These are phyloP conservation scores for Plotosus lineatus DNA, from an alignment of 2,113 vertebrate species.

Conservation along the genomic window DNA sequence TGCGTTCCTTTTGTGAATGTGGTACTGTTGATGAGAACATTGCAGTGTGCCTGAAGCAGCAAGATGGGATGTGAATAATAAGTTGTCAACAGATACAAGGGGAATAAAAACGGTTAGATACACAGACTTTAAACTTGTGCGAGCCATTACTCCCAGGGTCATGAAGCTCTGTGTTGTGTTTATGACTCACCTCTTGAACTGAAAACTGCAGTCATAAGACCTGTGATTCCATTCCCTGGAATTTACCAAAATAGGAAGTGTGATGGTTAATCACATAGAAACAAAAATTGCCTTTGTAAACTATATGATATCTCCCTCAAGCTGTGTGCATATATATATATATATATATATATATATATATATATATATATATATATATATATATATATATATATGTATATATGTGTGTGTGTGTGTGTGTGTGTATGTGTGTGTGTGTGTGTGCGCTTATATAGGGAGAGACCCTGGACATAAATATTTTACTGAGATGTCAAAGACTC, in stretches of 20 bases:
- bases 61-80: background rate
- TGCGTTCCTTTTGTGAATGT: conserved; percentile 8
- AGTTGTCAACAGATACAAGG: background rate
- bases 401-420: too few species aligned
- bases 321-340: background rate
- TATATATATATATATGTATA: too few species aligned
- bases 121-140: background rate
- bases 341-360: too few species aligned
- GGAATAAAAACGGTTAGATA: background rate
- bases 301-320: background rate
- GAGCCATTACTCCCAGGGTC: background rate
- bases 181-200: conserved; percentile 34
- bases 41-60: background rate
- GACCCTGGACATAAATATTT: too few species aligned
- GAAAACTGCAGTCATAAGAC: conserved; percentile 22
- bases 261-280: conserved; percentile 17
- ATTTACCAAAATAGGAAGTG: conserved; percentile 27
- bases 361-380: too few species aligned
- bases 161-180: conserved; percentile 15
- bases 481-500: background rate
- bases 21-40: background rate
- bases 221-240: conserved; percentile 1
- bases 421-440: too few species aligned
- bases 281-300: conserved; percentile 28
- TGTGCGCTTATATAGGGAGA: too few species aligned